Evolutionary conservation across 2,888 invertebrate genomes (phyloP).

Genomic region (Isoperla grammatica): DNA sequence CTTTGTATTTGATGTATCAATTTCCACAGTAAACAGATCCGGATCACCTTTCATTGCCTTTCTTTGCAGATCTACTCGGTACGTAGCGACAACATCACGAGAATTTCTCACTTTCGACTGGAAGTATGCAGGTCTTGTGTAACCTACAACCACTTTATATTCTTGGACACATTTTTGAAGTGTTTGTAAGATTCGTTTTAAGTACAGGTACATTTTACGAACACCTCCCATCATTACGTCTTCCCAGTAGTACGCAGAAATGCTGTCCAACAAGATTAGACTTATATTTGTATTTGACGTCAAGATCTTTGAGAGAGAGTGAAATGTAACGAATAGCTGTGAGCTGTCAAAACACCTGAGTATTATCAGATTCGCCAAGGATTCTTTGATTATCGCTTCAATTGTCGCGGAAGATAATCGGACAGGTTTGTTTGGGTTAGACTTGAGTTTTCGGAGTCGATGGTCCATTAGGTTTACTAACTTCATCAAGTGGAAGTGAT

Average conservation of each 20-base stretch:
- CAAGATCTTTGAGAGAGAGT: constrained; percentile 43
- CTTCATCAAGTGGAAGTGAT: constrained; percentile 45
- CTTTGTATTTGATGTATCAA: too few species aligned
- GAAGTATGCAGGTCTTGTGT: constrained; percentile 51
- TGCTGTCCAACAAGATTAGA: constrained; percentile 47
- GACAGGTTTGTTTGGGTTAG: background rate
- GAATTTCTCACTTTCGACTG: constrained; percentile 38
- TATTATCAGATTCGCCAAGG: constrained; percentile 41
- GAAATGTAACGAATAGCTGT: constrained; percentile 41
- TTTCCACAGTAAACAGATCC: too few species aligned
- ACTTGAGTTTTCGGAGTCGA: constrained; percentile 15
- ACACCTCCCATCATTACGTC: constrained; percentile 41
- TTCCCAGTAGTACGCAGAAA: constrained; percentile 51
- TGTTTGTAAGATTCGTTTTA: constrained; percentile 43
- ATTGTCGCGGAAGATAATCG: constrained; percentile 27
- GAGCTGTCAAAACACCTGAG: constrained; percentile 43
- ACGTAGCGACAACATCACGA: background rate
- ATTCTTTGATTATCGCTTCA: constrained; percentile 36
- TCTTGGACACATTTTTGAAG: constrained; percentile 48
- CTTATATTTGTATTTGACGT: constrained; percentile 42
- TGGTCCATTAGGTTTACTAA: constrained; percentile 41
- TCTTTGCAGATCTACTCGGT: too few species aligned
- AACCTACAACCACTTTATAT: constrained; percentile 49
- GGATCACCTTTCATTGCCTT: too few species aligned
- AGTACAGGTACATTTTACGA: constrained; percentile 49